Conservation (phyloP, 2,797 vertebrate genomes). For the Dermochelys coriacea region DNA sequence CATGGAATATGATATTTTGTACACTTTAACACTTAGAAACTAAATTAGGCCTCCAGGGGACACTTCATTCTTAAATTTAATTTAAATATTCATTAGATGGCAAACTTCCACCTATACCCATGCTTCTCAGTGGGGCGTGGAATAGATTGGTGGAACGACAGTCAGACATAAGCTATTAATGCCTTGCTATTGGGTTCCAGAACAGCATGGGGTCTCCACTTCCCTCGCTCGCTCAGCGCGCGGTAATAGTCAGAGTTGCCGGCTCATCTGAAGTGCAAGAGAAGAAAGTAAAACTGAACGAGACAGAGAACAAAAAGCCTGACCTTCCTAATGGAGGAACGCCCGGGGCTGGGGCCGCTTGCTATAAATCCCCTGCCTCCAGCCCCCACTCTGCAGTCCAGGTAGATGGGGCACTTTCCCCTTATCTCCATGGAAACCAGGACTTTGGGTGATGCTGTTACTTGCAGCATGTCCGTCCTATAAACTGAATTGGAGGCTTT, state of each 20-base stretch:
- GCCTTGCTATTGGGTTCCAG: constrained; percentile 3
- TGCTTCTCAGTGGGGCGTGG: background rate
- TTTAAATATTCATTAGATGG: constrained; percentile 33
- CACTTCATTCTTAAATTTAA: constrained; percentile 30
- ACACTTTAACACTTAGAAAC: constrained; percentile 19
- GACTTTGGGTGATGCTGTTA: background rate
- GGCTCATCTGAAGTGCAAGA: background rate
- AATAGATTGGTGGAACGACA: background rate
- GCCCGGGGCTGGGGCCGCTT: background rate
- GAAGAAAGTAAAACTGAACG: background rate
- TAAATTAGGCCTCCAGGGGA: constrained; percentile 22
- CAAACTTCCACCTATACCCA: background rate
- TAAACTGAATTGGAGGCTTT: background rate
- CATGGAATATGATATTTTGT: background rate
- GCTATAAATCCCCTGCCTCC: background rate
- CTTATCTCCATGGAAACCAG: background rate
- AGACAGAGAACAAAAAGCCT: background rate
- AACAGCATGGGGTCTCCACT: constrained; percentile 24
- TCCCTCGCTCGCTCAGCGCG: background rate
- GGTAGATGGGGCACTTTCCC: background rate
- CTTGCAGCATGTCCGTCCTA: background rate
- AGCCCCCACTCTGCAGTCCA: background rate
- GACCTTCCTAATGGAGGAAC: no score
- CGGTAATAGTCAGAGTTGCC: background rate
- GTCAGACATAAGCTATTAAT: constrained; percentile 35